Evolutionary conservation across 1,140 invertebrate genomes (phyloP), one percentile per base, ranked within the genome.

Genomic region (Venturia canescens): DNA sequence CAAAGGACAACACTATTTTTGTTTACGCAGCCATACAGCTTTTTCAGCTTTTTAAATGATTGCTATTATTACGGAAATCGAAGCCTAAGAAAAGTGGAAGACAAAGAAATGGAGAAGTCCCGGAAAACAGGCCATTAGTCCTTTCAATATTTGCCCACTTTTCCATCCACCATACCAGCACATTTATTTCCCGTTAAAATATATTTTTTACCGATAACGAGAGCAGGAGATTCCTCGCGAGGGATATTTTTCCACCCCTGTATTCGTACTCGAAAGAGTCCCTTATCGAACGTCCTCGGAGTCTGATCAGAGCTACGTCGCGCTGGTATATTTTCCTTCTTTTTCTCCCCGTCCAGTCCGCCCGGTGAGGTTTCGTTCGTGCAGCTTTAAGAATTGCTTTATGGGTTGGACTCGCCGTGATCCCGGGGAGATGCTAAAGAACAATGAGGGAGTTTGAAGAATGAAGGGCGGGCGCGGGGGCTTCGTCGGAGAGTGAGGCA

Each of bases 71-170:
- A 57, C 16, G 21, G 21, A 57, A 1, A 16, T 44, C 1, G 3
- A 11, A 44, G 7, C 38, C 38, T 44, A 44, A 44, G 38, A 44
- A 44, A 44, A 44, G 38, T 44, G 38, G 38, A 44, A 44, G 38
- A 44, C 38, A 44, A 44, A 69, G 29, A 69, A 69, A 18, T 27
- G 13, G 66, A 29, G 66, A 34, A 69, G 31, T 69, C 5, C 16
- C 13, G 3, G 9, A 48, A 48, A 44, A 71, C 38, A 21, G 21
- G 11, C 86, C 86, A 87, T 87, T 87, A 86, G 82, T 82, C 78
- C 79, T 78, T 81, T 86, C 82, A 87, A 87, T 78, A 87, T 87
- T 86, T 83, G 71, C 83, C 48, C 71, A 53, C 48, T 74, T 53
- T 53, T 53, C 34, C 34, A 23, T 18, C 53, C 23, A 18, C 26